Conservation (phyloP, 2,113 vertebrate species). For the Pipa parva region DNA sequence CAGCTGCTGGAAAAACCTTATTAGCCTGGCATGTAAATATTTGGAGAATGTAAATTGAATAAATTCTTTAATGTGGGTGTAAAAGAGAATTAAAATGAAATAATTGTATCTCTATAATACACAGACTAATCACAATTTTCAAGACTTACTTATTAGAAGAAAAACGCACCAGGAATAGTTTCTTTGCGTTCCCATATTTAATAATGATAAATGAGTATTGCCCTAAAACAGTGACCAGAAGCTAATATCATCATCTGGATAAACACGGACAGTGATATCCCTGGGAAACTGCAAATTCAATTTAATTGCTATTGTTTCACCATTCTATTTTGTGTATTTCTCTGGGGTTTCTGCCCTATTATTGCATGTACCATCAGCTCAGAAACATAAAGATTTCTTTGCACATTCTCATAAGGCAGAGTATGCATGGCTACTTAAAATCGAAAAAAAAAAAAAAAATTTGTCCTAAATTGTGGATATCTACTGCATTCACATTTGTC, state of each 20-base stretch:
- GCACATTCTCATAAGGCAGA: constrained; percentile 24
- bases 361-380: constrained; percentile 34
- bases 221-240: constrained; percentile 18
- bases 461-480: constrained; percentile 13
- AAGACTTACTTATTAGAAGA: constrained; percentile 24
- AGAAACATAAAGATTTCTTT: constrained; percentile 40
- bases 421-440: constrained; percentile 25
- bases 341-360: constrained; percentile 33
- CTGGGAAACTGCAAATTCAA: constrained; percentile 36
- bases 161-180: constrained; percentile 14
- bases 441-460: no score
- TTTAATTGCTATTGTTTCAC: constrained; percentile 40
- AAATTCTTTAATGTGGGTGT: constrained; percentile 1
- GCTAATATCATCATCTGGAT: constrained; percentile 38
- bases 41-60: constrained; percentile 11
- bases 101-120: constrained; percentile 1
- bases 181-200: constrained; percentile 30
- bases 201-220: constrained; percentile 31
- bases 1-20: background rate
- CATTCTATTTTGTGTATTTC: constrained; percentile 30
- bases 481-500: constrained; percentile 31
- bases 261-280: constrained; percentile 28
- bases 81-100: constrained; percentile 9
- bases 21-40: constrained; percentile 12
- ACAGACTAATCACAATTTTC: constrained; percentile 6